Evolutionary conservation across 2,797 vertebrate genomes (phyloP), one percentile per base, ranked within the genome.

Genomic region (Chelon labrosus): DNA sequence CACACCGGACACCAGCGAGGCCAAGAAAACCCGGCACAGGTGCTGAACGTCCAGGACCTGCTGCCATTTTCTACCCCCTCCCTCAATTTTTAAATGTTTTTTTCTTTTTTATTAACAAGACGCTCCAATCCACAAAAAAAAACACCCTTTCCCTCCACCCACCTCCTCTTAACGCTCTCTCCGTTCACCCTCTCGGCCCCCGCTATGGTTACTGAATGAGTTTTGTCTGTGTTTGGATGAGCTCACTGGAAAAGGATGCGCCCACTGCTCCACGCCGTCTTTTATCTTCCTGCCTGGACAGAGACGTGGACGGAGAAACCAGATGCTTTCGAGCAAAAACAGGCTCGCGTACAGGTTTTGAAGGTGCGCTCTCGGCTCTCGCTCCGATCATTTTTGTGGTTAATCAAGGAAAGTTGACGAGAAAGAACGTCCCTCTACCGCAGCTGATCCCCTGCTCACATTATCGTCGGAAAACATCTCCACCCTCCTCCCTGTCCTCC

Each of bases 151-250:
- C 65, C 53, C 55, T 57, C n/a, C 37, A 1, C 19, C 64, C n/a
- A 69, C 57, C 46, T 55, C 66, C 51, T 75, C 50, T 37, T 39
- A 0, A 14, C 42, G 37, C 51, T 41, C 54, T 35, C 22, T 9
- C 50, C 60, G 31, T 31, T 37, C 0, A 14, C 42, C 49, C 52
- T 42, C 55, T 41, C 25, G n/a, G 44, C 41, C 59, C 65, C 4
- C n/a, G 53, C 70, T 60, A 54, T 58, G 39, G 46, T 67, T 39
- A 56, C 62, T 73, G 74, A 77, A 65, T 65, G 55, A 73, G 65
- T 67, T 79, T 46, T 17, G 69, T 69, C 66, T 73, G 75, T 77
- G 79, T 90, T 81, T 85, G 60, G 69, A 83, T 88, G 79, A 89
- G 81, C 73, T 91, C 83, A 84, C 9, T 49, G 54, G 56, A 58